Evolutionary conservation across 2,113 vertebrate genomes (phyloP).

Genomic region (Heloderma charlesbogerti): DNA sequence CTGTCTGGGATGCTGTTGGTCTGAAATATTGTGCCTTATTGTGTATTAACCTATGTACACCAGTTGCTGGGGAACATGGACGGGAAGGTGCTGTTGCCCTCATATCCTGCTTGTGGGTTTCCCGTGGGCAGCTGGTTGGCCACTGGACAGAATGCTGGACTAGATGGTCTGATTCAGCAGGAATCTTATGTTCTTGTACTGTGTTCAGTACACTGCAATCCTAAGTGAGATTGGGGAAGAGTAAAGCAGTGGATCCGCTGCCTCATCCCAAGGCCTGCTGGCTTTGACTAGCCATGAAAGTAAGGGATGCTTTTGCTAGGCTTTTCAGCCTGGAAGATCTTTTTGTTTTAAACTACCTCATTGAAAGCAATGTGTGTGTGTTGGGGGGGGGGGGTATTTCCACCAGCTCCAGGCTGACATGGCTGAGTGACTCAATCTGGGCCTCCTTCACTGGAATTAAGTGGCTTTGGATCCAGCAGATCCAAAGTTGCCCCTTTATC

Average conservation of each 20-base stretch:
- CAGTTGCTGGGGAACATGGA: no score
- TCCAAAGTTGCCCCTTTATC: not conserved
- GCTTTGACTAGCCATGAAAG: not conserved
- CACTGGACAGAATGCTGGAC: no score
- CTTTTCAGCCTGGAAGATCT: not conserved
- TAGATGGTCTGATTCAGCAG: no score
- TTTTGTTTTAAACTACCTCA: not conserved
- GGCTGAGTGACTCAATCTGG: not conserved
- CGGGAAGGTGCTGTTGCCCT: no score
- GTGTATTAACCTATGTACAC: no score
- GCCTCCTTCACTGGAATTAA: not conserved
- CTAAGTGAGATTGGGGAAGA: no score
- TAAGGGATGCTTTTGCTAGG: not conserved
- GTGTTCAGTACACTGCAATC: no score
- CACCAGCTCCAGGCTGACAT: not conserved
- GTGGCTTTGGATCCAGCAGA: not conserved
- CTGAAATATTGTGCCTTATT: not conserved
- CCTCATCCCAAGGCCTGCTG: not conserved
- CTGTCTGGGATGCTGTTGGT: no score
- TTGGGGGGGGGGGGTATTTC: not conserved
- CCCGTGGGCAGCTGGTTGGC: no score
- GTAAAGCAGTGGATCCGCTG: no score
- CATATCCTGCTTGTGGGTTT: no score
- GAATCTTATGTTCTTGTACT: no score
- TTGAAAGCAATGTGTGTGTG: not conserved